phyloP scores from a whole-genome alignment of 2,888 invertebrate genomes.

The Ferdinandea cuprea region DNA sequence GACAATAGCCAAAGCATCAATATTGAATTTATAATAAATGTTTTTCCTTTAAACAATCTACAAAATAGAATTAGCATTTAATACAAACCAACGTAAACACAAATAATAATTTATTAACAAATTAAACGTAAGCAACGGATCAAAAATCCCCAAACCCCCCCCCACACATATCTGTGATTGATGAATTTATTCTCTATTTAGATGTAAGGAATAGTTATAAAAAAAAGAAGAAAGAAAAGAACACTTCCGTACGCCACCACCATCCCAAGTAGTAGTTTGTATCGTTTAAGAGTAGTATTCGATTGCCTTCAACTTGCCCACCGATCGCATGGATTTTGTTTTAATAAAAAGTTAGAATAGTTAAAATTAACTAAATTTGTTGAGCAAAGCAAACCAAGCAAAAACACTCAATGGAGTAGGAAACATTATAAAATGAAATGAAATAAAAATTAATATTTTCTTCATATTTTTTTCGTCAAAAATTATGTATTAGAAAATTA shows the following conservation, averaged over 20 bases:
- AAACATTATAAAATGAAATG: constrained; percentile 9
- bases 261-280: constrained; percentile 60
- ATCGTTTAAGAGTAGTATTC: constrained; percentile 58
- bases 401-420: not conserved
- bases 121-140: constrained; percentile 71
- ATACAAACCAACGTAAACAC: constrained; percentile 11
- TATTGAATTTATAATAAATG: constrained; percentile 43
- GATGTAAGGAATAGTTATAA: constrained; percentile 58
- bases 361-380: constrained; percentile 54
- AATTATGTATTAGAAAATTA: constrained; percentile 61
- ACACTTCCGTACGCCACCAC: constrained; percentile 53
- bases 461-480: constrained; percentile 69
- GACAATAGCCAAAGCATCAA: constrained; percentile 74
- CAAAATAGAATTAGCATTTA: constrained; percentile 17
- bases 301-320: constrained; percentile 75
- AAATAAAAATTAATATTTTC: constrained; percentile 34
- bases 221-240: constrained; percentile 1
- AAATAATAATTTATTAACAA: constrained; percentile 55
- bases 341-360: constrained; percentile 52
- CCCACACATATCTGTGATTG: constrained; percentile 69
- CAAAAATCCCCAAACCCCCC: constrained; percentile 65
- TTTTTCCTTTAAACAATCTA: constrained; percentile 30
- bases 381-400: constrained; percentile 29
- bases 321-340: constrained; percentile 69
- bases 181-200: constrained; percentile 73